phyloP scores from a whole-genome alignment of 2,797 vertebrate species.

The Prionace glauca region DNA sequence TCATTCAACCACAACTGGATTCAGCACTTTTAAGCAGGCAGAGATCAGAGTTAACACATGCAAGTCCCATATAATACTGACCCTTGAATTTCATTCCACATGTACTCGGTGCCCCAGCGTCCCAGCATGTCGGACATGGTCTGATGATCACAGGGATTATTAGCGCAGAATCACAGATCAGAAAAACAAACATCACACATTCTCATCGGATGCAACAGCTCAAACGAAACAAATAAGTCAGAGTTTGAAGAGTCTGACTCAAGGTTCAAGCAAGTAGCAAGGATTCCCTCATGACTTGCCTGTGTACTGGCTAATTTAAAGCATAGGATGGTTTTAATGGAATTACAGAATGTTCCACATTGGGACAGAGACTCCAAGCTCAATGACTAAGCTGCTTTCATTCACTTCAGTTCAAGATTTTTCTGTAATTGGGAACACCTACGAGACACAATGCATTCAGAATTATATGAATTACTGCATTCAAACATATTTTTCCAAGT shows the following conservation, averaged over 20 bases:
- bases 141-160: neutral
- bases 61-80: constrained; percentile 48
- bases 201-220: neutral
- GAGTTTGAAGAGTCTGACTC: neutral
- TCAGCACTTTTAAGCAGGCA: neutral
- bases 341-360: neutral
- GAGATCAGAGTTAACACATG: neutral
- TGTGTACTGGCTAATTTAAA: neutral
- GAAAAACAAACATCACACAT: neutral
- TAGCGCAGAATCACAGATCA: neutral
- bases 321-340: constrained; percentile 6
- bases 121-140: constrained; percentile 47
- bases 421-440: neutral
- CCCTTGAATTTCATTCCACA: constrained; percentile 65
- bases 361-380: neutral
- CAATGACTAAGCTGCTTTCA: constrained; percentile 16
- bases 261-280: neutral
- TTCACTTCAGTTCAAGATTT: neutral
- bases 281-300: neutral
- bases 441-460: neutral
- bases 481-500: neutral
- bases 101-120: constrained; percentile 55
- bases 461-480: neutral
- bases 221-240: neutral
- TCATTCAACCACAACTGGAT: neutral